These are phyloP conservation scores for Palythoa grandiflora DNA, from an alignment of 92 coral and sea anemone species.

Conservation along the genomic window DNA sequence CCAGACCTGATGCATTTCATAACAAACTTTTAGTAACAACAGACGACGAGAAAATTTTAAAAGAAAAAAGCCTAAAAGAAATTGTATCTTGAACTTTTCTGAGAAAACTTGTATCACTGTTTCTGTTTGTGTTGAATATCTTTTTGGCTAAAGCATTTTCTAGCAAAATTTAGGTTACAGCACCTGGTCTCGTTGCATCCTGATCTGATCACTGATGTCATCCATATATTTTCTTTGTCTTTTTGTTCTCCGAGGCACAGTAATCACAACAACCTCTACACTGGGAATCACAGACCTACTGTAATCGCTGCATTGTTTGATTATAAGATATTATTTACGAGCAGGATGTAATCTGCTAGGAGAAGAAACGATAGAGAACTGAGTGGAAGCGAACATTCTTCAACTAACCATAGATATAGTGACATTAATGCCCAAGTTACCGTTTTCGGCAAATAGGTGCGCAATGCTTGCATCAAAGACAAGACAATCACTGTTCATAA, in stretches of 20 bases:
- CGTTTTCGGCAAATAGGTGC: constrained; percentile 97
- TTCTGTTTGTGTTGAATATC: too few relatives aligned
- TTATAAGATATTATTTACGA: neutral
- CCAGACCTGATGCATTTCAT: neutral
- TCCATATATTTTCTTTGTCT: too few relatives aligned
- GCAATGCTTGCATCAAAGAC: constrained; percentile 99
- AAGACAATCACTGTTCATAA: constrained; percentile 94
- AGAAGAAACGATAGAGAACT: neutral
- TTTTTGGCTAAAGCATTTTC: too few relatives aligned
- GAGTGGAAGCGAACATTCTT: constrained; percentile 1
- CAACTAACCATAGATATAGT: constrained; percentile 97
- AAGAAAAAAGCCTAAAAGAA: neutral
- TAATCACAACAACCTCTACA: too few relatives aligned
- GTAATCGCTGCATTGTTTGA: neutral
- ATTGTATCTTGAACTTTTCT: too few relatives aligned
- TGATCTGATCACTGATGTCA: too few relatives aligned
- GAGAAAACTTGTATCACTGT: too few relatives aligned
- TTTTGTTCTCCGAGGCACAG: too few relatives aligned
- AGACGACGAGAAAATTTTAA: neutral
- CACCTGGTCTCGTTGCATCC: too few relatives aligned
- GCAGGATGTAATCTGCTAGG: neutral
- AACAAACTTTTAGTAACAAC: neutral
- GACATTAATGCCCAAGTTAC: constrained; percentile 97
- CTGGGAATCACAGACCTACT: too few relatives aligned
- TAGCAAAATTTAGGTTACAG: too few relatives aligned